A percentile compares a stretch with the other conserved stretches of the same genome.
Evolutionary conservation across 1,140 invertebrate genomes (phyloP).

Genomic region (Papilio xuthus): DNA sequence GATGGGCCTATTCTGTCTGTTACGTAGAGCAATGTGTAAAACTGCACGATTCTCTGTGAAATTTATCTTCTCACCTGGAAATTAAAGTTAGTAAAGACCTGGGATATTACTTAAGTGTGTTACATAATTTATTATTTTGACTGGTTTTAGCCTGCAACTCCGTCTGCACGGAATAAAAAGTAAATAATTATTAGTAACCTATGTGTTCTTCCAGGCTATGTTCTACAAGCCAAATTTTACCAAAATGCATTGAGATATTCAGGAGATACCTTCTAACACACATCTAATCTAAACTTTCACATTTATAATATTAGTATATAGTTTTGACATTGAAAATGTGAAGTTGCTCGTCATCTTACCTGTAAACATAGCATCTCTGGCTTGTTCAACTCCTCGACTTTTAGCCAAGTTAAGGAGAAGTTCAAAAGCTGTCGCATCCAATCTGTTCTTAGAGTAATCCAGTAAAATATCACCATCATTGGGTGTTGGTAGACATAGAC

Average conservation of each 20-base stretch:
- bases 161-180: no score
- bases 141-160: no score
- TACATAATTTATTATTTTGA: no score
- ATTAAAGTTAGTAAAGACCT: not conserved
- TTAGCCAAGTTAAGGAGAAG: constrained; percentile 92
- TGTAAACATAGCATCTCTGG: constrained; percentile 95
- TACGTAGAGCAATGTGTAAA: constrained; percentile 96
- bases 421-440: constrained; percentile 89
- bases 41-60: constrained; percentile 98
- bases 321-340: constrained; percentile 4
- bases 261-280: no score
- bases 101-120: no score
- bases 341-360: constrained; percentile 53
- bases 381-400: constrained; percentile 91
- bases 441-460: constrained; percentile 98
- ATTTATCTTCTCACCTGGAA: constrained; percentile 95
- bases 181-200: no score
- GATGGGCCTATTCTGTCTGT: constrained; percentile 90
- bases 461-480: constrained; percentile 93
- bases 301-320: no score
- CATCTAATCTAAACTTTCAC: no score
- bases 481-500: constrained; percentile 88
- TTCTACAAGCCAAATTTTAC: no score
- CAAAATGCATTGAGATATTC: no score
- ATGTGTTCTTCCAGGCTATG: no score